phyloP scores from a whole-genome alignment of 2,888 invertebrate species.

The Stramonita haemastoma region DNA sequence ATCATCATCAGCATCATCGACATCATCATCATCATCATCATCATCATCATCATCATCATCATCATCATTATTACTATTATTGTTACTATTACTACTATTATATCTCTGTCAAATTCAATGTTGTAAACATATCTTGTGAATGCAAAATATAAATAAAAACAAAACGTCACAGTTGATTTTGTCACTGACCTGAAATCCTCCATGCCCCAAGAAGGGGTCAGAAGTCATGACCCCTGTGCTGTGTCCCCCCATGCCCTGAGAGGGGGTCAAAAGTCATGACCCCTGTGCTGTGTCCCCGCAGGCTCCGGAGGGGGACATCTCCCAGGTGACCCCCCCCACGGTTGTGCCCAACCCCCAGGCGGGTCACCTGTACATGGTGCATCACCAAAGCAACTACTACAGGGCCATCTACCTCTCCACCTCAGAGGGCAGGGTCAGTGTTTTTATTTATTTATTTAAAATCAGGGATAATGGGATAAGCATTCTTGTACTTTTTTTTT shows the following conservation, averaged over 20 bases:
- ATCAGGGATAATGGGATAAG: too few species aligned
- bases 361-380: constrained; percentile 32
- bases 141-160: too few species aligned
- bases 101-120: neutral
- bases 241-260: too few species aligned
- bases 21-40: constrained; percentile 3
- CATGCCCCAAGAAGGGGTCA: too few species aligned
- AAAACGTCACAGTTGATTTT: too few species aligned
- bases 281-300: too few species aligned
- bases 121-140: too few species aligned
- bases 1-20: neutral
- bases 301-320: neutral
- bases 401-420: constrained; percentile 14
- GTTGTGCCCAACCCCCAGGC: neutral
- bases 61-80: neutral
- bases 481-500: too few species aligned
- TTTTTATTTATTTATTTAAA: too few species aligned
- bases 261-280: too few species aligned
- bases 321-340: neutral
- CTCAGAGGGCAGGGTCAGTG: too few species aligned
- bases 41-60: neutral
- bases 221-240: too few species aligned
- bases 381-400: neutral
- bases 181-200: neutral
- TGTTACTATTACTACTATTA: neutral